Percentiles rank a stretch among this genome's conserved stretches.
phyloP scores from a whole-genome alignment of 2,888 invertebrate species.

The Cynaeus angustus region DNA sequence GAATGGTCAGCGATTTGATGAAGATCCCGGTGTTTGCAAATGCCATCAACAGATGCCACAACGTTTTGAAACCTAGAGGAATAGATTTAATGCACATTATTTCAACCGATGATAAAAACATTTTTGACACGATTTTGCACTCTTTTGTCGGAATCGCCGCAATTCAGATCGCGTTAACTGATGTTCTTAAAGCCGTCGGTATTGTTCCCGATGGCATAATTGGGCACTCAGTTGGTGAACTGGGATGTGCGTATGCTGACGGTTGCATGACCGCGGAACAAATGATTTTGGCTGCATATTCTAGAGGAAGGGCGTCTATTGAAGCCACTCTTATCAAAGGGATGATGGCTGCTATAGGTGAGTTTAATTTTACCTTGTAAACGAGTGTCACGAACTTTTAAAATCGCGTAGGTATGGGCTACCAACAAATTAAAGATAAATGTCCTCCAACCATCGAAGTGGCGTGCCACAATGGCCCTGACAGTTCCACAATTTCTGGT shows the following conservation, averaged over 20 bases:
- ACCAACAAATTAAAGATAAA: slow-evolving; percentile 75
- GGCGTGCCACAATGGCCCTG: slow-evolving; percentile 87
- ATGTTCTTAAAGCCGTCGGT: slow-evolving; percentile 76
- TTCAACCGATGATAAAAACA: slow-evolving; percentile 73
- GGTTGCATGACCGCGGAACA: slow-evolving; percentile 91
- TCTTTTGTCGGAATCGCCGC: slow-evolving; percentile 86
- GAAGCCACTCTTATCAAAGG: slow-evolving; percentile 82
- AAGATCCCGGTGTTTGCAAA: slow-evolving; percentile 78
- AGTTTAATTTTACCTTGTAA: too few relatives aligned
- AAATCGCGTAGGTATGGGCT: slow-evolving; percentile 66
- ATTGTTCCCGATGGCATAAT: slow-evolving; percentile 82
- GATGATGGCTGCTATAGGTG: slow-evolving; percentile 92
- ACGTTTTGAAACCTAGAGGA: slow-evolving; percentile 75
- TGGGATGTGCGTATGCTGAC: slow-evolving; percentile 97
- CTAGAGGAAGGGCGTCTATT: slow-evolving; percentile 84
- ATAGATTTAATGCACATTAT: slow-evolving; percentile 78
- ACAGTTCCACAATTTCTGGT: slow-evolving; percentile 87
- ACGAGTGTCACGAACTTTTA: too few relatives aligned
- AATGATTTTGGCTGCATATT: slow-evolving; percentile 89
- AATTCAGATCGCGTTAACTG: slow-evolving; percentile 73
- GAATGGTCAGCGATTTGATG: slow-evolving; percentile 81
- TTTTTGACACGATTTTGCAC: slow-evolving; percentile 79
- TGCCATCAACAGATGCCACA: slow-evolving; percentile 76
- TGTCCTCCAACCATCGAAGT: slow-evolving; percentile 82
- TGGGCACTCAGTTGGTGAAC: slow-evolving; percentile 95